Evolutionary conservation across 2,888 invertebrate genomes (phyloP), one percentile per base, ranked within the genome.

Genomic region (Aethes cnicana): DNA sequence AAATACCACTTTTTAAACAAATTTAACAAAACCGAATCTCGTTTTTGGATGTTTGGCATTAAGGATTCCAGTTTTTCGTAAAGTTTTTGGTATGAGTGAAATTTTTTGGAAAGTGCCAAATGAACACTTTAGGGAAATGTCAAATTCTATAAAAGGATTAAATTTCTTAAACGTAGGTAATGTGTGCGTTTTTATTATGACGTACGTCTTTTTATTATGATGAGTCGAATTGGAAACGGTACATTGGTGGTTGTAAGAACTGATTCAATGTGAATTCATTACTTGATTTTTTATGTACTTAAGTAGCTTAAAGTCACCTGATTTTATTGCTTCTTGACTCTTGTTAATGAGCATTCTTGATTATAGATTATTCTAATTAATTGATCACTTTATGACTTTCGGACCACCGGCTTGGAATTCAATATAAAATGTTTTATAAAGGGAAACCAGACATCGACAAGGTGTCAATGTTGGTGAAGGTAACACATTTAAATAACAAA

Each of bases 71-170:
- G 16, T 39, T 21, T 39, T 32, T 37, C 28, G 42, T 36, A 5
- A 2, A 30, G 21, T 11, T 28, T 35, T 35, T 7, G 12, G 28
- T 52, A 37, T 26, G 25, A 44, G 39, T 52, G 52, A 39, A 46
- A 52, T 39, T 52, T 44, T 37, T 50, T n/a, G n/a, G 43, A 50
- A 50, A 44, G 50, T 44, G 50, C 35, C 23, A 49, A 49, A 32
- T 21, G 17, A 28, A 30, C 42, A 36, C 43, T 36, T 42, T 48
- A 28, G 16, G 21, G 6, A 44, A 44, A 37, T 44, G 36, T 44
- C 23, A 50, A 50, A 44, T 37, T 43, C 30, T 50, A 28, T 12
- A 12, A 4, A 35, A 7, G 17, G 21, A 30, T 43, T 44, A 50
- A 44, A 37, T 5, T n/a, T n/a, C n/a, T n/a, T n/a, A n/a, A n/a